Evolutionary conservation across 1,140 invertebrate species (phyloP), one percentile per base, ranked within the genome.

Genomic region (Helicoverpa zea): DNA sequence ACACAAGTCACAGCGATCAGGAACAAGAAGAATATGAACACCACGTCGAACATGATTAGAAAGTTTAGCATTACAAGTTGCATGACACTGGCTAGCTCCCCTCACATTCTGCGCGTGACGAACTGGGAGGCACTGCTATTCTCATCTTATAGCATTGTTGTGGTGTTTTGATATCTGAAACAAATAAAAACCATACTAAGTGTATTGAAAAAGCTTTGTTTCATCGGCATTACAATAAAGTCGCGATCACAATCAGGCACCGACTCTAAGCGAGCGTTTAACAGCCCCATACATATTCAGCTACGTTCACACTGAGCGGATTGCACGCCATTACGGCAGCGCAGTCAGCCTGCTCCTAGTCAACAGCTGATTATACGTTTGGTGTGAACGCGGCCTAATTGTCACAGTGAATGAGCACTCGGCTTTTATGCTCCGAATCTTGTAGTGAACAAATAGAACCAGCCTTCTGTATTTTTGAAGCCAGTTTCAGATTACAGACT

Each of bases 1-100:
- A 98, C 95, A 88, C 97, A 98, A 80, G 97, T 97, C 79, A 98
- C 97, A 59, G 97, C 97, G 85, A 98, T 96, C 86, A 98, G 96
- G 94, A 98, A 98, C 87, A 98, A 95, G 94, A 98, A 98, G 95
- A 98, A 98, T 94, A 97, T 95, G 95, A 98, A 98, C 91, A 98
- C 97, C 90, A 97, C 96, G 95, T 98, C 97, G 96, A 98, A 98
- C 97, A 98, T 97, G 95, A 98, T 96, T 90, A 98, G 96, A 86
- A 97, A 97, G 95, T 98, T 98, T 94, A 97, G 96, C 96, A 97
- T 97, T 96, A 97, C 96, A 89, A 98, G 95, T 96, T 97, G 97
- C 97, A 98, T 98, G 94, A 83, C 82, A 86, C 82, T 82, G 30
- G 74, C 79, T 74, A 77, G 82, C 72, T 82, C 70, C 75, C 81